Conservation (phyloP, 2,888 invertebrate species). For the Tyria jacobaeae region DNA sequence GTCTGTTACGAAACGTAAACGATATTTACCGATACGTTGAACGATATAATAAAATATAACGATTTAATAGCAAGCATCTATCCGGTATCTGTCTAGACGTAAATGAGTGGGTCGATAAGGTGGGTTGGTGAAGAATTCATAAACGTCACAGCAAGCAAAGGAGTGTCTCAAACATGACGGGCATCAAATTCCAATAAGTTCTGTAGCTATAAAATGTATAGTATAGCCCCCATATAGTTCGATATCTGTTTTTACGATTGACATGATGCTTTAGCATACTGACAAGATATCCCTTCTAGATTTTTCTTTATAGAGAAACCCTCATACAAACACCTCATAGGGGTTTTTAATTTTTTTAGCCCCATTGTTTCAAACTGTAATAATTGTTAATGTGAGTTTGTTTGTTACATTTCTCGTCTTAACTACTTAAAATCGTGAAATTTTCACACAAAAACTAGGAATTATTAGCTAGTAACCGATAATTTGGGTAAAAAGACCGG, state of each 20-base stretch:
- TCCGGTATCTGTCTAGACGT: slow-evolving; percentile 12
- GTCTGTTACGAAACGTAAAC: too few species aligned
- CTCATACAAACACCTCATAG: too few species aligned
- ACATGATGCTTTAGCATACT: slow-evolving; percentile 1
- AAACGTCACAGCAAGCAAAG: slow-evolving; percentile 24
- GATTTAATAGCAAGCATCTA: slow-evolving; percentile 1
- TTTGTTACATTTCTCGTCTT: too few species aligned
- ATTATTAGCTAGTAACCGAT: too few species aligned
- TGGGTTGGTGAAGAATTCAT: slow-evolving; percentile 21
- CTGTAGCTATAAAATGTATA: slow-evolving; percentile 14
- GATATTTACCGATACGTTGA: too few species aligned
- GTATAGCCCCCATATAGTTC: slow-evolving; percentile 11
- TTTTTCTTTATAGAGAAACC: neutral
- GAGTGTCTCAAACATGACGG: slow-evolving; percentile 13
- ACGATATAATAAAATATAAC: too few species aligned
- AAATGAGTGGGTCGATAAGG: slow-evolving; percentile 30
- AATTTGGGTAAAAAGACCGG: too few species aligned
- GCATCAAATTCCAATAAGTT: slow-evolving; percentile 19
- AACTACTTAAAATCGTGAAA: too few species aligned
- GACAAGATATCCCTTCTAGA: neutral
- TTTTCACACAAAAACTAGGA: too few species aligned
- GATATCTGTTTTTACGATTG: slow-evolving; percentile 10
- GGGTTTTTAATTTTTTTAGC: too few species aligned
- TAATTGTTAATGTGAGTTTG: too few species aligned
- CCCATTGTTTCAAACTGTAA: too few species aligned